Conservation (phyloP, 2,888 invertebrate genomes). For the Ochropleura plecta region DNA sequence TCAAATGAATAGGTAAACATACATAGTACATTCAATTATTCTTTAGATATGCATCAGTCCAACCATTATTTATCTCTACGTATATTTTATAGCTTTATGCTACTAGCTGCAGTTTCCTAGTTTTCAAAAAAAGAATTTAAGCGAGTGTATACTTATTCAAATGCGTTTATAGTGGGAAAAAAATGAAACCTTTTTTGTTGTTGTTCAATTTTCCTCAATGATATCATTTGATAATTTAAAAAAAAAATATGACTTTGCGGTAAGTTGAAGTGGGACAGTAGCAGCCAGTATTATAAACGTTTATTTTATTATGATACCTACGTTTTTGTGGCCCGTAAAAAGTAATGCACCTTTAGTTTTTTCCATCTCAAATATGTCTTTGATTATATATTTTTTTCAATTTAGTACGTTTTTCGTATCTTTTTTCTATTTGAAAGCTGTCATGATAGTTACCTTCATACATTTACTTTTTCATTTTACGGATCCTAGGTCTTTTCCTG, state of each 20-base stretch:
- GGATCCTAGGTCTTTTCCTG: conserved; percentile 6
- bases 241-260: neutral
- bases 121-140: neutral
- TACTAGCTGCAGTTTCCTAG: conserved; percentile 24
- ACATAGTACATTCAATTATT: conserved; percentile 28
- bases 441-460: neutral
- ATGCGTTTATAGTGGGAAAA: neutral
- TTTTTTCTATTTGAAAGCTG: conserved; percentile 6
- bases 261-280: neutral
- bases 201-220: neutral
- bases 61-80: conserved; percentile 12
- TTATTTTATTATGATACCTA: neutral
- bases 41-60: conserved; percentile 47
- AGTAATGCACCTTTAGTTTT: neutral
- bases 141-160: neutral
- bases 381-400: conserved; percentile 8
- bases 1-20: conserved; percentile 15
- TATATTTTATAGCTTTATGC: conserved; percentile 4
- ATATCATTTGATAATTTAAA: conserved; percentile 12
- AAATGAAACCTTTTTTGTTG: conserved; percentile 8
- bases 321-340: neutral
- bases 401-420: neutral
- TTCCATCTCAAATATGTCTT: neutral
- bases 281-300: neutral
- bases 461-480: conserved; percentile 10